Evolutionary conservation across 2,113 vertebrate species (phyloP), one percentile per base, ranked within the genome.

Genomic region (Camarhynchus parvulus): DNA sequence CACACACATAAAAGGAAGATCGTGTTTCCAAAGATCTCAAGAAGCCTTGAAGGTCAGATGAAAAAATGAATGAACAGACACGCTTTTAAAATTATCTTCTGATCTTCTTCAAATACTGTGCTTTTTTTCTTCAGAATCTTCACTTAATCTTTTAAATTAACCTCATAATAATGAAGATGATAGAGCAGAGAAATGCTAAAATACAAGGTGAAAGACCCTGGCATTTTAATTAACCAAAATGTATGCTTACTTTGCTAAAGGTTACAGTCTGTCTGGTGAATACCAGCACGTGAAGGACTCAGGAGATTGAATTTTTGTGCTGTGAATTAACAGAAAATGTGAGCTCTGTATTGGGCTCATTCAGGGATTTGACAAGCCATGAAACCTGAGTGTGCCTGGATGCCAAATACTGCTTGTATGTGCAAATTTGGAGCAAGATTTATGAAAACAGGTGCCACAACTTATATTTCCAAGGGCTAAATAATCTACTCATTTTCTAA

Each of bases 81-180:
- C 0, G 35, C 49, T 66, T 77, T 49, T 15, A 83, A 88, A 92
- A 67, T 69, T 30, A 39, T 67, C 69, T 82, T 92, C 70, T 89
- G 55, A 92, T 90, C 87, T 67, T 75, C 7, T 89, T 91, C n/a
- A 87, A 73, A 73, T 73, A 31, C 9, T 18, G 9, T 15, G 31
- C 52, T 52, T 87, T 84, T 66, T 63, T 79, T 52, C 31, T 90
- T 59, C 66, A n/a, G 66, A 52, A 61, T 55, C 41, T 89, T 83
- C 92, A 61, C 24, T 82, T 87, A 79, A 69, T 66, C n/a, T 83
- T 94, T 81, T 55, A 79, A 79, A 61, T 94, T 87, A 87, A 68
- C 62, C 73, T 82, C 39, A 22, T n/a, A 41, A 64, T 66, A 37
- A 59, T 63, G 13, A 47, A 64, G 49, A 58, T 53, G 56, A 55